Conservation (phyloP, 2,113 vertebrate species). For the Dasyornis broadbenti region DNA sequence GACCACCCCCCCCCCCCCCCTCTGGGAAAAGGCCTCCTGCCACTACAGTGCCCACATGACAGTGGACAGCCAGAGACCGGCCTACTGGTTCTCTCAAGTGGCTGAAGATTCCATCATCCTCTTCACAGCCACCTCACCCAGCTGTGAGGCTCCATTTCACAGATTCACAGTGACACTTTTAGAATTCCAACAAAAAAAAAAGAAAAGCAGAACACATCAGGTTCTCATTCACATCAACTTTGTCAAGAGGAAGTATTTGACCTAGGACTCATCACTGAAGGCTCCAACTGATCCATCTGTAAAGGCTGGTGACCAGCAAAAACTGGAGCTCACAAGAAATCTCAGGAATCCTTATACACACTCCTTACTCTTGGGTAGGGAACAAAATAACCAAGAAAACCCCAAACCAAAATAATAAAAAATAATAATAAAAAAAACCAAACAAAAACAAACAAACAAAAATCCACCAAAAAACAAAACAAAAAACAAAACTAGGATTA, state of each 20-base stretch:
- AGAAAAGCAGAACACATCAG: not conserved
- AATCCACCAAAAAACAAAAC: not conserved
- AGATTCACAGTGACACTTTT: not conserved
- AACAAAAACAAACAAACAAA: not conserved
- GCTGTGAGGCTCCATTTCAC: not conserved
- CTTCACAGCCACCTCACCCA: not conserved
- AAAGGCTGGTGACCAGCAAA: not conserved
- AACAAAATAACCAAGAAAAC: not conserved
- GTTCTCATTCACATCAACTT: not conserved
- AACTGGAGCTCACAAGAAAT: not conserved
- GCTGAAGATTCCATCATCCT: not conserved
- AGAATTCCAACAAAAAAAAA: not conserved
- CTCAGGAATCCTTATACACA: not conserved
- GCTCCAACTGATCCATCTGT: not conserved
- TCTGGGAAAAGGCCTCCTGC: not conserved
- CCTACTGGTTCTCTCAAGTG: not conserved
- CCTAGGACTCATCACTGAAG: not conserved
- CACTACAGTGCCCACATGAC: not conserved
- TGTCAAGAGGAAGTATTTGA: not conserved
- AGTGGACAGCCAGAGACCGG: not conserved
- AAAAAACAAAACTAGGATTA: constrained; percentile 37
- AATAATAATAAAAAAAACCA: not conserved
- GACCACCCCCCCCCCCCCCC: constrained; percentile 28
- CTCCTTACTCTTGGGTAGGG: not conserved
- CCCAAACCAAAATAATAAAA: not conserved